Conservation (phyloP, 1,140 invertebrate genomes). For the Zaprionus ghesquierei region DNA sequence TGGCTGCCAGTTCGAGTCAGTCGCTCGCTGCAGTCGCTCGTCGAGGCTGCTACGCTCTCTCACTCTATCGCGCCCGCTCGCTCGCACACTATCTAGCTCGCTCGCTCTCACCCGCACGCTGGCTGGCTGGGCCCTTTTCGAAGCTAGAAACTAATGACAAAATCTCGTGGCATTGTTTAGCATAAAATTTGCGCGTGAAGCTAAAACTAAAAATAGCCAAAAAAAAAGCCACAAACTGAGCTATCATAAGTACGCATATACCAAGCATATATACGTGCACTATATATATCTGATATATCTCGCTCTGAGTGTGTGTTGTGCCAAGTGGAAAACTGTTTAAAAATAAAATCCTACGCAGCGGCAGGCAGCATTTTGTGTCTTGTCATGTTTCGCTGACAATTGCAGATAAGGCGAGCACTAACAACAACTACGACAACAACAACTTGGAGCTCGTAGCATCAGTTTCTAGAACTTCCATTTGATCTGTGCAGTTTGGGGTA, state of each 20-base stretch:
- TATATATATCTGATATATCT: neutral
- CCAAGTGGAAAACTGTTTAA: conserved; percentile 66
- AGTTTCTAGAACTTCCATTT: neutral
- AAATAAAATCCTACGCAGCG: conserved; percentile 57
- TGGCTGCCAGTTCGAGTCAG: conserved; percentile 40
- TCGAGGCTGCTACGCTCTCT: conserved; percentile 19
- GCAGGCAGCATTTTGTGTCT: neutral
- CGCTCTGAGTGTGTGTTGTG: conserved; percentile 28
- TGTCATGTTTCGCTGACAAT: conserved; percentile 1
- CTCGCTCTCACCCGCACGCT: neutral
- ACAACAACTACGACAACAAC: neutral
- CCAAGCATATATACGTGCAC: neutral
- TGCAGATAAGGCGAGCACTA: neutral
- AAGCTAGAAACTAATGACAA: neutral
- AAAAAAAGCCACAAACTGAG: conserved; percentile 46
- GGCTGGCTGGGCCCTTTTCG: neutral
- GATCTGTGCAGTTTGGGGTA: neutral
- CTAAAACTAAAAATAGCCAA: conserved; percentile 52
- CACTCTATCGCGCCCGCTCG: neutral
- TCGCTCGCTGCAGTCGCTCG: conserved; percentile 64
- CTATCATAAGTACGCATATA: conserved; percentile 12
- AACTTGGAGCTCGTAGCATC: neutral
- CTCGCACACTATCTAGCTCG: neutral
- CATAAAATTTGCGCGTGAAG: conserved; percentile 6
- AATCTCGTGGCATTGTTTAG: conserved; percentile 8